Conservation (phyloP, 2,888 invertebrate genomes). For the Aproaerema taeniolella region DNA sequence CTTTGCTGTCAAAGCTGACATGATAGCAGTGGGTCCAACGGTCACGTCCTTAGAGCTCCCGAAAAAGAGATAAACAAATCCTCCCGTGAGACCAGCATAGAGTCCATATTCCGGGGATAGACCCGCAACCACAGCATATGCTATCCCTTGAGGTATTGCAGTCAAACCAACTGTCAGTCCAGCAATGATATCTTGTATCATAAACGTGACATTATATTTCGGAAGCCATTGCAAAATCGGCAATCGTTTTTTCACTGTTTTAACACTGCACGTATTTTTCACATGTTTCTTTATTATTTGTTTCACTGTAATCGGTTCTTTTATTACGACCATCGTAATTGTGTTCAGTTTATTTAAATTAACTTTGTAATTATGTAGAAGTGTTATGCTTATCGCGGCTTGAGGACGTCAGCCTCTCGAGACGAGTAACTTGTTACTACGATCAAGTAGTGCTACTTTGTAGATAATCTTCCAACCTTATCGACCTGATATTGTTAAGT, state of each 20-base stretch:
- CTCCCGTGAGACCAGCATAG: slow-evolving; percentile 93
- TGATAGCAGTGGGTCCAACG: slow-evolving; percentile 92
- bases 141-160: slow-evolving; percentile 90
- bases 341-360: too few species aligned
- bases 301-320: too few species aligned
- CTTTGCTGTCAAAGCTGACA: slow-evolving; percentile 87
- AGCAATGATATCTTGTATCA: slow-evolving; percentile 89
- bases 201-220: slow-evolving; percentile 78
- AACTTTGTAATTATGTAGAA: too few species aligned
- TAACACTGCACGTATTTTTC: slow-evolving; percentile 48
- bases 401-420: too few species aligned
- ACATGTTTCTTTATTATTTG: too few species aligned
- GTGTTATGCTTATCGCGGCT: too few species aligned
- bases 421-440: too few species aligned
- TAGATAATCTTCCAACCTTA: too few species aligned
- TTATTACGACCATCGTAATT: too few species aligned
- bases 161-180: slow-evolving; percentile 90
- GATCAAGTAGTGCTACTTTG: too few species aligned
- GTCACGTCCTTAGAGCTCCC: slow-evolving; percentile 89
- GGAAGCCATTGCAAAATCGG: slow-evolving; percentile 87
- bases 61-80: slow-evolving; percentile 90
- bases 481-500: not conserved
- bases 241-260: slow-evolving; percentile 69
- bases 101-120: slow-evolving; percentile 86
- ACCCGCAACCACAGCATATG: slow-evolving; percentile 87